Conservation (phyloP, 2,888 invertebrate genomes). For the Chirona hameri region DNA sequence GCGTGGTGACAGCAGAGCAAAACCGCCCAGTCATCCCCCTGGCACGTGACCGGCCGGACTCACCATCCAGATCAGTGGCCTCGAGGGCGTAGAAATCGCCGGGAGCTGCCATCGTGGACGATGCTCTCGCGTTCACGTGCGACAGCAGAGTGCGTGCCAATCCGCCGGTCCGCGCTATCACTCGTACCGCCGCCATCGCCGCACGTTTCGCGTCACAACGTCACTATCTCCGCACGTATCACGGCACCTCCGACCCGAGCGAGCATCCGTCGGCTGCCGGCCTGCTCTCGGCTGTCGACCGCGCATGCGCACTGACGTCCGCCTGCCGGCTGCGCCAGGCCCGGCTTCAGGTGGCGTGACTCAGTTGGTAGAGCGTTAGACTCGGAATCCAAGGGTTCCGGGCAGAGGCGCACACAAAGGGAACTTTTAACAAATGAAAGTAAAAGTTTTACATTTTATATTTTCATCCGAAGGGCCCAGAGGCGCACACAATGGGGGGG, state of each 20-base stretch:
- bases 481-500: too few relatives aligned
- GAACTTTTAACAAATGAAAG: too few relatives aligned
- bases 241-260: not conserved
- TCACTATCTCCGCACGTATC: not conserved
- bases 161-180: not conserved
- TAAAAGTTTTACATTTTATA: too few relatives aligned
- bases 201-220: not conserved
- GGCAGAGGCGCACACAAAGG: too few relatives aligned
- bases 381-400: too few relatives aligned
- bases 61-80: constrained; percentile 6
- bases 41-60: not conserved
- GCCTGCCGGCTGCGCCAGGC: not conserved
- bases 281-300: not conserved
- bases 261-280: not conserved
- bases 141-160: not conserved
- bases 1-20: too few relatives aligned
- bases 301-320: not conserved
- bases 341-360: too few relatives aligned
- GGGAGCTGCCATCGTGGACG: constrained; percentile 9
- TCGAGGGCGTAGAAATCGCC: not conserved
- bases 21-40: too few relatives aligned
- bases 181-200: not conserved
- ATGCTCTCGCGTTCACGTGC: not conserved
- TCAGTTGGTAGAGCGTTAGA: too few relatives aligned
- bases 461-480: too few relatives aligned